A percentile compares a stretch with the other conserved stretches of the same genome.
phyloP scores from a whole-genome alignment of 1,140 invertebrate species.

The Drosophila triauraria region DNA sequence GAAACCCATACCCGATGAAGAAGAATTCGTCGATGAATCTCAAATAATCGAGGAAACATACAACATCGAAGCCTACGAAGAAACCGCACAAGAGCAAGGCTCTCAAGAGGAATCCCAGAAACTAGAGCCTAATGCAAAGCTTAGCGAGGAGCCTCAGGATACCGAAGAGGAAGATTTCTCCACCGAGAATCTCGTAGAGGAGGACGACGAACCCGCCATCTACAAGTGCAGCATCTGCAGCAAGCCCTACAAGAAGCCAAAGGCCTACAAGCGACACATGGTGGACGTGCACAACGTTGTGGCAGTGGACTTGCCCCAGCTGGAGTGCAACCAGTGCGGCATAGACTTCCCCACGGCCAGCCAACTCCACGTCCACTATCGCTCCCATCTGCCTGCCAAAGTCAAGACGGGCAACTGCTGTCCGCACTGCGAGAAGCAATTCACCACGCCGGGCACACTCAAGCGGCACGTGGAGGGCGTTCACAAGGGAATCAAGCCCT shows the following conservation, averaged over 20 bases:
- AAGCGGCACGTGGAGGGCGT: conserved; percentile 84
- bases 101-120: not conserved
- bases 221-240: conserved; percentile 61
- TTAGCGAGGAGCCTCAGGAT: not conserved
- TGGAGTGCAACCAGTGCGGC: conserved; percentile 74
- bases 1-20: not conserved
- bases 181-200: conserved; percentile 1
- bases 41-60: conserved; percentile 21
- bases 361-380: conserved; percentile 82
- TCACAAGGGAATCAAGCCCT: conserved; percentile 85
- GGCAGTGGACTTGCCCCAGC: conserved; percentile 51
- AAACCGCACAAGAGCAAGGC: conserved; percentile 1
- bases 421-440: conserved; percentile 75
- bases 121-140: not conserved
- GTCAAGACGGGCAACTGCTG: conserved; percentile 81
- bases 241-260: conserved; percentile 64
- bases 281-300: conserved; percentile 46
- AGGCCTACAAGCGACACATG: conserved; percentile 68
- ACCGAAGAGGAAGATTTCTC: not conserved
- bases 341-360: conserved; percentile 77
- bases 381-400: conserved; percentile 84
- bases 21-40: conserved; percentile 8
- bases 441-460: conserved; percentile 74
- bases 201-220: conserved; percentile 11
- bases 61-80: conserved; percentile 7